Evolutionary conservation across 2,797 vertebrate species (phyloP), one percentile per base, ranked within the genome.

Genomic region (Lepus townsendii): DNA sequence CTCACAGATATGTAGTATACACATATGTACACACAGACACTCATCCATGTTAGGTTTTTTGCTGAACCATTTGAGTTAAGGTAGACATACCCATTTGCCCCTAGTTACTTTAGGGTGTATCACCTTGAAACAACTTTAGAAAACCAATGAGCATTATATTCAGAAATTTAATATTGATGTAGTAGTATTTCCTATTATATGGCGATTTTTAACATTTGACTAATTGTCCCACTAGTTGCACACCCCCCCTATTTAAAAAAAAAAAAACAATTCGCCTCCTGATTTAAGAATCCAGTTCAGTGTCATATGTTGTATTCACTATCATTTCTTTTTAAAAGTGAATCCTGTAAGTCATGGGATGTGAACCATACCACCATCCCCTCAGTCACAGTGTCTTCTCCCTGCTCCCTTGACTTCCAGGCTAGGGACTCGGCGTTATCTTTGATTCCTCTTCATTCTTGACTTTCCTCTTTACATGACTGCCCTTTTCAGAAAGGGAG

Each of bases 81-180:
- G 35, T 88, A 86, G 63, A 57, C 38, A 24, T 79, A 22, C 11
- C 30, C 16, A 42, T 87, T 71, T 79, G 52, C 16, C 10, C 50
- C 24, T 57, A 71, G 75, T 27, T 86, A 86, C 68, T 86, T 95
- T n/a, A 88, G 50, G n/a, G 66, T 65, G 1, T 60, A 66, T 91
- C 7, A 89, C 65, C 47, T 72, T 92, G 83, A n/a, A 75, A n/a
- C 75, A 79, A 30, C n/a, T 89, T 78, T 93, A 91, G 69, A 77
- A 95, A 88, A 78, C 71, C 19, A n/a, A 72, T 63, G 60, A 50
- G 26, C 47, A 50, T 80, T 24, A 12, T 1, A n/a, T 87, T 38
- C 57, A 72, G 66, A 69, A 90, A 27, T 63, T 86, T 94, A 91
- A 76, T 38, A 76, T 38, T 72, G 47, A 68, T 69, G 42, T 20